Evolutionary conservation across 2,797 vertebrate species (phyloP), one percentile per base, ranked within the genome.

Genomic region (Epinephelus malabaricus): DNA sequence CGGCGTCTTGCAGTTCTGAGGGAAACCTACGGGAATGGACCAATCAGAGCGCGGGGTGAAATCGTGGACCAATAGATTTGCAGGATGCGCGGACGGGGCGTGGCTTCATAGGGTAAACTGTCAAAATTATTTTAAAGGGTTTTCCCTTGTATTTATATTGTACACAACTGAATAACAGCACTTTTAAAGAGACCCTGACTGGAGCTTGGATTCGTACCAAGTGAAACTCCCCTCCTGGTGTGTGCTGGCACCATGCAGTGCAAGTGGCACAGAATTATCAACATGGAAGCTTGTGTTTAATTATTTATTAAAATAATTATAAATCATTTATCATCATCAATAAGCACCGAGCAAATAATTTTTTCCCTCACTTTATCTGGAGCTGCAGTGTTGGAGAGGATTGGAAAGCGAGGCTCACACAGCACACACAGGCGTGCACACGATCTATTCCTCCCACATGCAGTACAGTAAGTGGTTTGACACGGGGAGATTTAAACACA

Each of bases 1-100:
- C 97, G 96, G 96, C 95, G 96, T 96, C 97, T 97, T 96, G 93
- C 97, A 98, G 97, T 97, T 97, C 97, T 97, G 97, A 97, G 97
- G 96, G 96, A 97, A 97, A 96, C 96, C 96, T 96, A 93, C 93
- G 91, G 94, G 92, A 92, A 83, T 27, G 21, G 89, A 76, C 98
- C 97, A 98, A 98, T 98, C 90, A 79, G 78, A 30, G 83, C 69
- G 46, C 92, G 81, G 92, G 83, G 87, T 94, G 95, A 96, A 95
- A 96, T 92, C 90, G 86, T 87, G 51, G 92, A 61, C 98, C 97
- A 98, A 98, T 98, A 53, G 11, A 4, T 4, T 11, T 4, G 47
- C 77, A 51, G 84, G 79, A 88, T 73, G 74, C 67, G 71, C 73
- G 84, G 62, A 82, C 56, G 67, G 85, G 96, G 97, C 95, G 96